Evolutionary conservation across 2,113 vertebrate species (phyloP).

Genomic region (Rhabdomys dilectus): DNA sequence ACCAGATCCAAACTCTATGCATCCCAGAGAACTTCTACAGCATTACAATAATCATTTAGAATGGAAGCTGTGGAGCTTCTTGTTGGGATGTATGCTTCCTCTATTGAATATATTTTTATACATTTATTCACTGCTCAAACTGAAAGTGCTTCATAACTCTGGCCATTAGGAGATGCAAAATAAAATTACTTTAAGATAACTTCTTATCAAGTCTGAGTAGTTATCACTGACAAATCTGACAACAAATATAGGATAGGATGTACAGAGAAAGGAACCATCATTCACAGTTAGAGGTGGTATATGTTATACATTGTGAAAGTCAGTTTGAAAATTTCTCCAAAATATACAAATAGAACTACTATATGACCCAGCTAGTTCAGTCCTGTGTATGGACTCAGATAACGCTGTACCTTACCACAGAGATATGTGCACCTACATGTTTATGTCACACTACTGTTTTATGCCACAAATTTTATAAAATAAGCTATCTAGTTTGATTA

Average conservation of each 20-base stretch:
- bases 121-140: not conserved
- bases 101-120: not conserved
- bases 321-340: not conserved
- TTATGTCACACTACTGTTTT: not conserved
- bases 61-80: not conserved
- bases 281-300: not conserved
- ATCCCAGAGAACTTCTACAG: not conserved
- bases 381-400: not conserved
- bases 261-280: not conserved
- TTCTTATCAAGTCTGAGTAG: not conserved
- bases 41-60: not conserved
- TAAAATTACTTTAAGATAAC: not conserved
- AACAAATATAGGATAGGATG: not conserved
- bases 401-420: not conserved
- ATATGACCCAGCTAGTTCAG: not conserved
- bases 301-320: not conserved
- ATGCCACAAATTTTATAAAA: not conserved
- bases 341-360: not conserved
- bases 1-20: not conserved
- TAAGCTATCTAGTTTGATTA: not conserved
- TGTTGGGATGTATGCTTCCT: not conserved
- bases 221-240: not conserved
- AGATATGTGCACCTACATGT: not conserved
- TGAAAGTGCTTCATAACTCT: not conserved
- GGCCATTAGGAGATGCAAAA: not conserved